Base-by-base conservation (phyloP, 35 echinoderm and acorn worm species). In the Chiridota heheva region DNA sequence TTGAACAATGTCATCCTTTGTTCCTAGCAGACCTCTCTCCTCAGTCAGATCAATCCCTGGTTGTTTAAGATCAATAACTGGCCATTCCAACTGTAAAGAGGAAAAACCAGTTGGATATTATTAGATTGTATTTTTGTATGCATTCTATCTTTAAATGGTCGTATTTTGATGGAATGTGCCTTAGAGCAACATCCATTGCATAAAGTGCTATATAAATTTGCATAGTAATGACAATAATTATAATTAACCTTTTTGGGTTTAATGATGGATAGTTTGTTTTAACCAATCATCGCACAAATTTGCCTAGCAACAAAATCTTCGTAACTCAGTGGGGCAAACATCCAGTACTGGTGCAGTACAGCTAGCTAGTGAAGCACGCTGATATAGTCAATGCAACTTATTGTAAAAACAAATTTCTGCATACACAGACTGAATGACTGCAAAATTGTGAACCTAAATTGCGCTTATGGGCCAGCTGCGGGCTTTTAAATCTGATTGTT, bases 1-100 rank as follows among this genome's bases (percentile, higher is more conserved):
- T 60, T 96, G 78, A 26, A 81, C 38, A 40, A 96, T 96, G 24
- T 96, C 78, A n/a, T 83, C 88, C 16, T 82, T 76, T 57, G 83
- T 49, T 25, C 93, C 93, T 42, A 96, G 78, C 30, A 96, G 76
- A 8, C 60, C 44, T 42, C 61, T 96, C 60, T 91, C 93, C 5
- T 61, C 24, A 8, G 61, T 66, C 40, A 95, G 72, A 59, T 95
- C 86, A 78, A 80, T 45, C 20, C 58, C 53, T 1, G 61, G 40
- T 36, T 89, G 78, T 57, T 51, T 67, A 13, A 30, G 35, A 43
- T 89, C 72, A 8, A 83, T 33, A 27, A 80, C 80, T 1, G 93
- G 83, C 93, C 93, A 96, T 40, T 91, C 88, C 27, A 72, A 59
- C 93, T 96, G 70, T 29, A 62, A 41, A 44, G 5, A 45, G 31